Evolutionary conservation across 2,888 invertebrate species (phyloP), one percentile per base, ranked within the genome.

Genomic region (Ophion slaviceki): DNA sequence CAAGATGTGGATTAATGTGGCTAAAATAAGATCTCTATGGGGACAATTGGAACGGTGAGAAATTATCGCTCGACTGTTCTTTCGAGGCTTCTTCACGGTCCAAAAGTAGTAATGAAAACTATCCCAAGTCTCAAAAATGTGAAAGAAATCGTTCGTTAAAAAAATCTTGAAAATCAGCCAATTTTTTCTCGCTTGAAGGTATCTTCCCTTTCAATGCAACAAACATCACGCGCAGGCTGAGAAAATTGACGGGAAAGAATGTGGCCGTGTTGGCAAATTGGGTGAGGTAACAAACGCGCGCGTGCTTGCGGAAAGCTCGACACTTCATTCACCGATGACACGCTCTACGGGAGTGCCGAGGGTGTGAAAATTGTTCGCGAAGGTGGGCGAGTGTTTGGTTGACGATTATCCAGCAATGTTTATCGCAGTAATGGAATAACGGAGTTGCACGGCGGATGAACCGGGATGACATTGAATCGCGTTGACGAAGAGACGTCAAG

Each of bases 401-500:
- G 32, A 74, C 80, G 80, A 86, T 84, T 82, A 78, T 40, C 24
- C 53, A 17, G 61, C 77, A 47, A 76, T 76, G 86, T 72, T 71
- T 74, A 74, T 68, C 64, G 62, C 32, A 28, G 59, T 81, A 74
- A 78, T 64, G 72, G 68, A 78, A 85, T 78, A 75, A 70, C 68
- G 40, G 24, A 40, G 53, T 17, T 45, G 71, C 47, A 53, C 66
- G 28, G 53, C 61, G 71, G 61, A 57, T 57, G 59, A 62, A 36
- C 5, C 53, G 53, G 67, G 76, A 57, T 66, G 78, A 81, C 80
- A 76, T 59, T 79, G 80, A 84, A 84, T 66, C 86, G 53, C 53
- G 81, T 81, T 76, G 85, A 86, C 79, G 86, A 82, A 45, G 87
- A 88, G 77, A 86, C 84, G 87, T 87, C 86, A 87, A 86, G 84